Conservation (phyloP, 2,113 vertebrate species). For the Prionailurus viverrinus region DNA sequence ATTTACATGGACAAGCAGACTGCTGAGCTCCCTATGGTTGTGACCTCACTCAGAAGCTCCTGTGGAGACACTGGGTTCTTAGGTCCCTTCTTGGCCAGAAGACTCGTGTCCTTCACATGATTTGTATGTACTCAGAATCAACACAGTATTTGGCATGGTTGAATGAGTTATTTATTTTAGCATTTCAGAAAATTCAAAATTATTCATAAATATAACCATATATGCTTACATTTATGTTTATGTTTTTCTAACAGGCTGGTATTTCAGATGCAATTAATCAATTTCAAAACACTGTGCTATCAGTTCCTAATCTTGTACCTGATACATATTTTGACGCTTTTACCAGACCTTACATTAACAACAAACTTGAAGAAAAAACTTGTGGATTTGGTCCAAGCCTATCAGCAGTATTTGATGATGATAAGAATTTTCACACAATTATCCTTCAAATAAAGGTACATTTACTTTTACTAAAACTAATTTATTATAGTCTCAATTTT, state of each 20-base stretch:
- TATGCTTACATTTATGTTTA: background rate
- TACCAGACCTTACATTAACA: slow-evolving; percentile 87
- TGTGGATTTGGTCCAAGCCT: slow-evolving; percentile 88
- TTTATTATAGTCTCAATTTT: background rate
- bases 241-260: slow-evolving; percentile 84
- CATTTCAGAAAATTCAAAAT: slow-evolving; percentile 37
- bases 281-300: slow-evolving; percentile 88
- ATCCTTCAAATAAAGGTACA: slow-evolving; percentile 90
- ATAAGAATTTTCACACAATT: slow-evolving; percentile 87
- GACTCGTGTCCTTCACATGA: background rate
- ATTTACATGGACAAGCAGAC: background rate
- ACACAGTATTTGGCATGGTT: background rate
- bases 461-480: slow-evolving; percentile 1
- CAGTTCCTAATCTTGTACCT: slow-evolving; percentile 87
- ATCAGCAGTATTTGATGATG: slow-evolving; percentile 88
- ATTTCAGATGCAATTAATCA: slow-evolving; percentile 86
- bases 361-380: slow-evolving; percentile 85
- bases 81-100: background rate
- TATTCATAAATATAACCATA: background rate
- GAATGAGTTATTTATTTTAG: slow-evolving; percentile 26
- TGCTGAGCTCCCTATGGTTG: background rate
- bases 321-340: slow-evolving; percentile 89
- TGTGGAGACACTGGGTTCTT: background rate
- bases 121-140: background rate
- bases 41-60: background rate